Base-by-base conservation (phyloP, 2,113 vertebrate genomes). In the Pagrus major region DNA sequence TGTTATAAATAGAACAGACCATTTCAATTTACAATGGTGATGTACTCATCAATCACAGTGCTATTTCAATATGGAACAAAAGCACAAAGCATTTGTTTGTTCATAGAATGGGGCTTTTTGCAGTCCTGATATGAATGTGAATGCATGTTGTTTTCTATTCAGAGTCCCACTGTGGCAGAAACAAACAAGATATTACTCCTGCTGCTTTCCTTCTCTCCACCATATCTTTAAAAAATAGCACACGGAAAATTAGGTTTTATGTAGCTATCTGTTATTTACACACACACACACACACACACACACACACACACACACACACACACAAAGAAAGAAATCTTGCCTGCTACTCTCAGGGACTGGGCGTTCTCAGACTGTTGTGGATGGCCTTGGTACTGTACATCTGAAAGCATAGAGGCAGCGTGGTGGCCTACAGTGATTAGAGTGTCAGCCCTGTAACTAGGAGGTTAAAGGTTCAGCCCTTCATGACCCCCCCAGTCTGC, bases 101-200 rank as follows among this genome's bases (percentile, higher is more conserved):
- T 81, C 75, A 27, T 63, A 61, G 86, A 78, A 60, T 73, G 70
- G 46, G 67, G 74, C 58, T 67, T 79, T 52, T 31, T 81, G 70
- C 65, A 42, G 23, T 81, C 9, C 67, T 58, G 64, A 83, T 87
- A 46, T 37, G 35, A 42, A 51, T 64, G 71, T 23, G 71, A 56
- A 35, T 11, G n/a, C 49, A 21, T 74, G 69, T 66, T 47, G 71
- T 72, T 83, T 87, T 77, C 59, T 20, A 71, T 80, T 78, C 76
- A 72, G 74, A 76, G 60, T 63, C 85, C 85, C 71, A 81, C 89
- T 65, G 85, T 77, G 80, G 66, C 25, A 71, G 46, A 84, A 86
- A 86, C 83, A 89, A 91, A 91, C 75, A 82, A 77, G 59, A 76
- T 71, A 77, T 81, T 41, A 59, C 68, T 89, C 82, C 80, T 70